Evolutionary conservation across 1,140 invertebrate species (phyloP).

Genomic region (Pogonus chalceus): DNA sequence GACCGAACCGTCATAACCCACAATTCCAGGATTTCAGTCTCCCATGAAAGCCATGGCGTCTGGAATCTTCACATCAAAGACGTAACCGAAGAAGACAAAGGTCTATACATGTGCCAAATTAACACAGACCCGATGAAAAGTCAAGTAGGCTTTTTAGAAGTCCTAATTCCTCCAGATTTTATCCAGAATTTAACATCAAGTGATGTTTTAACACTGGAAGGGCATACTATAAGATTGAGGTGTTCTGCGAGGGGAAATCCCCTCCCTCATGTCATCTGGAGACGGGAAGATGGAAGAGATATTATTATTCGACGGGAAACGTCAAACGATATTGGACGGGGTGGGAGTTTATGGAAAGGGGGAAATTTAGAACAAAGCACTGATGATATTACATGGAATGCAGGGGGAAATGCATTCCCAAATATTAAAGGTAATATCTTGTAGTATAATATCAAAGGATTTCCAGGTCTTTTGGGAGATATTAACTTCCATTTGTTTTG

Average conservation of each 20-base stretch:
- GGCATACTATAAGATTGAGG: constrained; percentile 53
- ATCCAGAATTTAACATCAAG: constrained; percentile 69
- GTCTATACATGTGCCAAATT: constrained; percentile 62
- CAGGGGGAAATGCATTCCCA: too few species aligned
- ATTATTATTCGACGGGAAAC: too few species aligned
- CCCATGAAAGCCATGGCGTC: constrained; percentile 63
- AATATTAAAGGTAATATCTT: too few species aligned
- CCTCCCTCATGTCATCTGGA: constrained; percentile 73
- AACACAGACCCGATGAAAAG: too few species aligned
- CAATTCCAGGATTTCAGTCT: constrained; percentile 68
- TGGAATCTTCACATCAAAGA: constrained; percentile 79
- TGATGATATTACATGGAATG: too few species aligned
- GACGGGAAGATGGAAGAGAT: constrained; percentile 69
- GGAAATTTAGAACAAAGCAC: too few species aligned
- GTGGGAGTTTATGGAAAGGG: too few species aligned
- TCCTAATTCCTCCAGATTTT: constrained; percentile 78
- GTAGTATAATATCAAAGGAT: too few species aligned
- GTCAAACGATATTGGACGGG: too few species aligned
- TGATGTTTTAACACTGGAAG: constrained; percentile 72
- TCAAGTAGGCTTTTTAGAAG: constrained; percentile 68
- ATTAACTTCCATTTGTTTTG: too few species aligned
- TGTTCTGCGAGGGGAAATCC: constrained; percentile 72
- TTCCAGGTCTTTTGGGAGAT: too few species aligned
- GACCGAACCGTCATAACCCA: constrained; percentile 83
- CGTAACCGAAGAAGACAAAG: constrained; percentile 65